Evolutionary conservation across 2,797 vertebrate genomes (phyloP), one percentile per base, ranked within the genome.

Genomic region (Trachurus trachurus): DNA sequence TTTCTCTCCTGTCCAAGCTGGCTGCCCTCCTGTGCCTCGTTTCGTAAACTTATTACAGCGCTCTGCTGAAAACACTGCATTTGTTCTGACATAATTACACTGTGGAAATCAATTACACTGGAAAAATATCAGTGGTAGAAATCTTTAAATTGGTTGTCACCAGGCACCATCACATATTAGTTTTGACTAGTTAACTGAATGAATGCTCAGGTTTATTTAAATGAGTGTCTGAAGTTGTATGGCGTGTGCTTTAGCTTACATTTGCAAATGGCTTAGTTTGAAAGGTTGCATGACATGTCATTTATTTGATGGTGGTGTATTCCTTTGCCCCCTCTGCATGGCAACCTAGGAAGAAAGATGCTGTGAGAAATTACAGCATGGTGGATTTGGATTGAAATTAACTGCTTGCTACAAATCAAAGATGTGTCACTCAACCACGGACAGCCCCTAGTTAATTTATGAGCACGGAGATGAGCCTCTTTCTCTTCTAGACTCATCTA

Each of bases 331-430:
- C 21, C 57, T 71, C 52, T 66, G 72, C 70, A 61, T 73, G 71
- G 67, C 83, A 71, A 79, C 65, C 59, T 21, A 65, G 61, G 76
- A 85, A 71, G 79, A 75, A 75, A 86, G 83, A 90, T 62, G 78
- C 80, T 70, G 79, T 47, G 69, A 87, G 87, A 89, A 92, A 91
- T 92, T 88, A 87, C 80, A 87, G 86, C 90, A 78, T 60, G 89
- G 80, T 57, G 87, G 88, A 89, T 92, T 93, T 93, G 87, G 88
- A 94, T 85, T 90, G 90, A 94, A 95, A 94, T 94, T 87, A 95
- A 95, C 91, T 90, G 88, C 92, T 85, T 67, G 85, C 93, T 84
- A 83, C 93, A 94, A 95, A 95, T 94, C 94, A 95, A 93, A 95
- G 90, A 92, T 61, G 75, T 94, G 93, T 93, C 94, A 94, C 86